Evolutionary conservation across 2,888 invertebrate genomes (phyloP), one percentile per base, ranked within the genome.

Genomic region (Agrotis puta): DNA sequence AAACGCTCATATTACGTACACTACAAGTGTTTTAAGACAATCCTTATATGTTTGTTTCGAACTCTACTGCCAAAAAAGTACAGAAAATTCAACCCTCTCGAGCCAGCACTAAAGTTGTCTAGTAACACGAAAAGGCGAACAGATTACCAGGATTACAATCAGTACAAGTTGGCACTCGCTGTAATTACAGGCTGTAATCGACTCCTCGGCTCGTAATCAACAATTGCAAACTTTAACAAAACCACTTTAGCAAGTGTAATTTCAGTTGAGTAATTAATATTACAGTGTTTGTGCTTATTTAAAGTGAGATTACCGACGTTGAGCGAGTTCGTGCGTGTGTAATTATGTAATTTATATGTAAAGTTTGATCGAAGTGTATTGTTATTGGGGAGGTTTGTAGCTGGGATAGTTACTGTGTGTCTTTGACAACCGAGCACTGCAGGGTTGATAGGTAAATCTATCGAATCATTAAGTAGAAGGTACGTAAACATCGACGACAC

Each of bases 231-330:
- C 87, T 91, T 90, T 86, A 88, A 87, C 82, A 82, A 87, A 88
- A 87, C 86, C 89, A 88, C 90, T 88, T 90, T 84, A 82, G 84
- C 79, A 88, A 86, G 84, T 87, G 87, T 87, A 88, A 88, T 89
- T 90, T 89, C 85, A 88, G 86, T 82, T 85, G 80, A 87, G 86
- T 89, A 90, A 91, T 92, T 90, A 91, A 91, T 90, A 88, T 88
- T 85, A 85, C 82, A 79, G 67, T 87, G 77, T 81, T 82, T 83
- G 68, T 76, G 83, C 81, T 85, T 86, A 85, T 85, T 85, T 77
- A 74, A 82, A 82, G 84, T 76, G 75, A 84, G 84, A 85, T 85
- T 86, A 85, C 72, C 74, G 73, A 65, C 71, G 67, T 71, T 70
- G 53, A 68, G 70, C 72, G 70, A 78, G 70, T 81, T 83, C 73